Evolutionary conservation across 1,140 invertebrate species (phyloP).

Genomic region (Zophobas morio): DNA sequence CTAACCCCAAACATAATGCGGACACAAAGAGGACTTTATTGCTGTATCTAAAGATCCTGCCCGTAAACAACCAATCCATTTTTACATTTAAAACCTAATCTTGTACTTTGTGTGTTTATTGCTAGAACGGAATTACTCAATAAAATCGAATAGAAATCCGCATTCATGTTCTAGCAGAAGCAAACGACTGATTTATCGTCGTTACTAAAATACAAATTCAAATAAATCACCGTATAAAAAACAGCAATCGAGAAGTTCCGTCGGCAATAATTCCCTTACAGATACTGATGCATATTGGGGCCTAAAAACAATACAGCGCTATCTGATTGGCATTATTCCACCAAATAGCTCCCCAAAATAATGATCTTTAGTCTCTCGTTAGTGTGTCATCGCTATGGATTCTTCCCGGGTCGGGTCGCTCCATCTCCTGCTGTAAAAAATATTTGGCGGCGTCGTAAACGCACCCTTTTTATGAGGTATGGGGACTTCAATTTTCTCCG

Average conservation of each 20-base stretch:
- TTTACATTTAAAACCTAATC: slow-evolving; percentile 15
- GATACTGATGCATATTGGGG: background rate
- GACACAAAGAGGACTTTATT: background rate
- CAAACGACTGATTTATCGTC: background rate
- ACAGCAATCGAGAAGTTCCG: too few species aligned
- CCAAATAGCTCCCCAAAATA: background rate
- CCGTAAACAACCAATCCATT: slow-evolving; percentile 12
- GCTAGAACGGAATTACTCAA: slow-evolving; percentile 11
- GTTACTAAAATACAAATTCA: background rate
- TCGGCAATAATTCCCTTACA: background rate
- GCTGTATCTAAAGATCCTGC: background rate
- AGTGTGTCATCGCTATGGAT: background rate
- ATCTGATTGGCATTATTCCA: background rate
- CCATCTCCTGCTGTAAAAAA: background rate
- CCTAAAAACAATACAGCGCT: background rate
- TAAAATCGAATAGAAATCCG: slow-evolving; percentile 7
- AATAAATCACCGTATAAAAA: background rate
- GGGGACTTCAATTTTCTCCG: background rate
- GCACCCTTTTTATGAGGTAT: background rate
- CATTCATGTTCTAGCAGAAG: background rate
- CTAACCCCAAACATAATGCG: too few species aligned
- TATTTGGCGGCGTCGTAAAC: slow-evolving; percentile 6
- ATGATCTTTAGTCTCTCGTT: background rate
- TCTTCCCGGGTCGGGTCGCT: background rate
- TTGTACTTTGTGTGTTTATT: slow-evolving; percentile 16